phyloP scores from a whole-genome alignment of 2,888 invertebrate genomes.

The Cataglyphis altisquamis region DNA sequence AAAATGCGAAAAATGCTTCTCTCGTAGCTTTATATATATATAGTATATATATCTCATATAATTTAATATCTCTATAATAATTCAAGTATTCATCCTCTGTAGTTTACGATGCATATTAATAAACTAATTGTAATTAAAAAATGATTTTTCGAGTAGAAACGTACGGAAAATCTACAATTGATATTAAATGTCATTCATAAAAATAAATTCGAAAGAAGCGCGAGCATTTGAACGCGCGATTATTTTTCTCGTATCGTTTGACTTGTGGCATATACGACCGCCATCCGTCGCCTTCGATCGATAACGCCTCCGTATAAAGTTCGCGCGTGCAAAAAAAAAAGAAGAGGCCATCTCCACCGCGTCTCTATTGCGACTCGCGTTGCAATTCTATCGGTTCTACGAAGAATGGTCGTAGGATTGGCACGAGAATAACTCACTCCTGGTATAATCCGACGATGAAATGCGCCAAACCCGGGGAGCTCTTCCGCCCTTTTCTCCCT shows the following conservation, averaged over 20 bases:
- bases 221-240: neutral
- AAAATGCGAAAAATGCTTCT: neutral
- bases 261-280: neutral
- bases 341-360: neutral
- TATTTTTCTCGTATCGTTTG: neutral
- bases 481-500: neutral
- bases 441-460: conserved; percentile 2
- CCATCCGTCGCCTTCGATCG: conserved; percentile 26
- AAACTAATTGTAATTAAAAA: neutral
- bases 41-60: neutral
- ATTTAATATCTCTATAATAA: neutral
- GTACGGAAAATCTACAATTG: neutral
- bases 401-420: conserved; percentile 46
- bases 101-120: neutral
- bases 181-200: neutral
- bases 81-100: neutral
- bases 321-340: neutral
- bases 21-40: neutral
- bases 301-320: conserved; percentile 10
- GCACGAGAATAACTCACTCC: conserved; percentile 39
- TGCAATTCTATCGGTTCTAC: conserved; percentile 37
- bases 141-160: neutral
- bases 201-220: no score
- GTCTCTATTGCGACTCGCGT: conserved; percentile 9
- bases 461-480: neutral